Evolutionary conservation across 2,888 invertebrate genomes (phyloP).

Genomic region (Eurytoma californica): DNA sequence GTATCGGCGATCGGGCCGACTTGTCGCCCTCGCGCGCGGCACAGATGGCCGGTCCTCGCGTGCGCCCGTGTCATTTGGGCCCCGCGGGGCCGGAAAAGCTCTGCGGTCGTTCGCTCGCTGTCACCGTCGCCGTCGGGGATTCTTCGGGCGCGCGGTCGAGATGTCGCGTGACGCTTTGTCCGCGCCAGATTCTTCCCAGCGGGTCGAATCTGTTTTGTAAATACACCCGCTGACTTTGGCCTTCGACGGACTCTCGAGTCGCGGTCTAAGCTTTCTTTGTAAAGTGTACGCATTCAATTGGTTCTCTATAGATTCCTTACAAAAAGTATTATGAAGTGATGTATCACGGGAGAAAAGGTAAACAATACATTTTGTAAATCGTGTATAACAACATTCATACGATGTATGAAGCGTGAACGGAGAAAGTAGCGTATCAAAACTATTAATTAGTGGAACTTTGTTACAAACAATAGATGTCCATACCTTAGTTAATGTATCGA

Average conservation of each 20-base stretch:
- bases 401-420: neutral
- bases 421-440: neutral
- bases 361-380: neutral
- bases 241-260: neutral
- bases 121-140: conserved; percentile 14
- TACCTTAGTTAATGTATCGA: neutral
- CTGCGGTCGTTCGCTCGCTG: conserved; percentile 46
- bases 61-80: conserved; percentile 35
- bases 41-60: conserved; percentile 48
- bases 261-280: too few species aligned
- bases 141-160: neutral
- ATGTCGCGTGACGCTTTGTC: neutral
- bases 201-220: conserved; percentile 42
- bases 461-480: neutral
- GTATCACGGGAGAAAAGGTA: neutral
- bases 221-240: neutral
- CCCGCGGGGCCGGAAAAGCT: conserved; percentile 49
- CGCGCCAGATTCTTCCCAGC: conserved; percentile 10
- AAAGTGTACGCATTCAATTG: too few species aligned
- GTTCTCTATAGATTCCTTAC: neutral
- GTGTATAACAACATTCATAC: neutral
- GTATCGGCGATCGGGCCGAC: conserved; percentile 38
- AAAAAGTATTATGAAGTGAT: neutral
- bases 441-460: neutral
- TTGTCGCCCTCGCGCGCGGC: conserved; percentile 40